Percentiles rank a stretch among this genome's conserved stretches.
These are phyloP conservation scores for Phytoseiulus persimilis DNA, from an alignment of 2,888 invertebrate genomes.

Conservation along the genomic window DNA sequence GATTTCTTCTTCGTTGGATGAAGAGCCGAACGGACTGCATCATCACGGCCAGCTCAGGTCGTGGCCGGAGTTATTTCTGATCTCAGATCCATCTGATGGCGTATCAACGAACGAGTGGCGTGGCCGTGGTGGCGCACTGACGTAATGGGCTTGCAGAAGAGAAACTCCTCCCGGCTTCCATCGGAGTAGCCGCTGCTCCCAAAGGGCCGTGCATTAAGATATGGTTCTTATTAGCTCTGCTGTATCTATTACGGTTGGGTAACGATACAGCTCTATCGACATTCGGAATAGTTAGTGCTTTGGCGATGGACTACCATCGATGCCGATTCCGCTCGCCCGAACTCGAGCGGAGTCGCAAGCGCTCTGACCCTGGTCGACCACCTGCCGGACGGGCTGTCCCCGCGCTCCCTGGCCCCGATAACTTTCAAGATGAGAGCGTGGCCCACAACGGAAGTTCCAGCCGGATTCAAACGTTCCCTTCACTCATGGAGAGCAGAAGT, in stretches of 20 bases:
- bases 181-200: not conserved
- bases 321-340: not conserved
- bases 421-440: not conserved
- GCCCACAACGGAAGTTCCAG: not conserved
- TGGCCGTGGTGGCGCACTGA: not conserved
- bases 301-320: not conserved
- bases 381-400: not conserved
- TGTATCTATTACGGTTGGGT: slow-evolving; percentile 5
- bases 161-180: not conserved
- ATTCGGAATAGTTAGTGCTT: slow-evolving; percentile 23
- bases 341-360: not conserved
- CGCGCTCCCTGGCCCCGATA: not conserved
- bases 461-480: not conserved
- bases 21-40: not conserved
- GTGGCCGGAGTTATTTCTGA: not conserved
- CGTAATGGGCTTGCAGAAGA: not conserved
- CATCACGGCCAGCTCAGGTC: not conserved
- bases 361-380: too few species aligned
- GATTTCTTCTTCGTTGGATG: not conserved
- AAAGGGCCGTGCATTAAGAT: not conserved
- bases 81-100: not conserved
- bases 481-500: not conserved
- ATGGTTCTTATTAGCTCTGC: slow-evolving; percentile 5
- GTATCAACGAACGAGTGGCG: not conserved
- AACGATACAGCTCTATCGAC: slow-evolving; percentile 1